Evolutionary conservation across 2,888 invertebrate genomes (phyloP), one percentile per base, ranked within the genome.

Genomic region (Drosophila siamana): DNA sequence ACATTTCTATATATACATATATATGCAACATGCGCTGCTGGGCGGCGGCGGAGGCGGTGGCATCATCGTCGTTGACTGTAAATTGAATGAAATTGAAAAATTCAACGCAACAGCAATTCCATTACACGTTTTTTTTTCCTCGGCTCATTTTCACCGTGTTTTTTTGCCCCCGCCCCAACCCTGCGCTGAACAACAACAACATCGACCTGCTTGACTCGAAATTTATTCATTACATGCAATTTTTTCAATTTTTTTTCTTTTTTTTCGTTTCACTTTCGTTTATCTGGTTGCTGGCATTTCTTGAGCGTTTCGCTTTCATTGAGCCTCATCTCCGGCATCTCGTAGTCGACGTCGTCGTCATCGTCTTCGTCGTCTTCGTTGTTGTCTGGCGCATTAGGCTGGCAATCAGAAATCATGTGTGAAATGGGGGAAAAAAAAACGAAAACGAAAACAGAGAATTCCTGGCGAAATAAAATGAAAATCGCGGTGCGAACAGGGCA

Each of bases 31-130:
- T 78, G 68, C 69, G 72, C 60, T 62, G 19, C 3, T 1, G 28
- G 5, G 28, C 5, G 28, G 28, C 4, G n/a, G n/a, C n/a, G n/a
- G n/a, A n/a, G n/a, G 62, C 54, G 54, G 63, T 52, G 89, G 77
- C 69, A 56, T 61, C 78, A 51, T 16, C 74, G 46, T 69, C 75
- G 75, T 75, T 80, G 82, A 54, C 63, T 77, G 76, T 74, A 90
- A 90, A 90, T 90, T 90, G 88, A 90, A 89, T 89, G 80, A 89
- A 90, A 90, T 90, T 90, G 89, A 90, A 89, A 90, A 90, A 89
- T 89, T 87, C 86, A 88, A 81, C 88, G 78, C 86, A 71, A 86
- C 78, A 78, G 71, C 85, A 86, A 86, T 88, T 86, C 85, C 88
- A 88, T 88, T 85, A 85, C 88, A 81, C 63, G 78, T 61, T 84